Percentiles rank a stretch among this genome's conserved stretches.
These are phyloP conservation scores for Pseudochirops cupreus DNA, from an alignment of 2,797 vertebrate species.

Conservation along the genomic window DNA sequence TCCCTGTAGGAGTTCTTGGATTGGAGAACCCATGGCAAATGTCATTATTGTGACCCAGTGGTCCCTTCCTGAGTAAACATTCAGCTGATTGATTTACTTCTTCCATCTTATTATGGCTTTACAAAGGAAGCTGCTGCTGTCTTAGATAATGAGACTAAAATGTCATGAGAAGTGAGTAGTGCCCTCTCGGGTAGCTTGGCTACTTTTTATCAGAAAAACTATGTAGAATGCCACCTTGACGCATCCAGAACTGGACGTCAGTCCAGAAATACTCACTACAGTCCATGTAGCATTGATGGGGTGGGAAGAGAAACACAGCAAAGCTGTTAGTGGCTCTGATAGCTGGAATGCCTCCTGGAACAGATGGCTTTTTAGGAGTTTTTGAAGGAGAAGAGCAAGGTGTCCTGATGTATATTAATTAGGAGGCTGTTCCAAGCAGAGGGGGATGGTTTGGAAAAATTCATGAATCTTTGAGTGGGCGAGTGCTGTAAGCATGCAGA, in stretches of 20 bases:
- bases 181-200: neutral
- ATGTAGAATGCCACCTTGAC: neutral
- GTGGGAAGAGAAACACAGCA: slow-evolving; percentile 10
- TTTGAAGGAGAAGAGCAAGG: slow-evolving; percentile 82
- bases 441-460: slow-evolving; percentile 76
- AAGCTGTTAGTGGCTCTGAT: slow-evolving; percentile 71
- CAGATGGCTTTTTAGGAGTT: slow-evolving; percentile 81
- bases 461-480: slow-evolving; percentile 79
- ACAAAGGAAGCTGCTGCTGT: neutral
- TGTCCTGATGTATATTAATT: slow-evolving; percentile 82
- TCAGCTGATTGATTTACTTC: neutral
- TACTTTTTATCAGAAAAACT: neutral
- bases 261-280: neutral
- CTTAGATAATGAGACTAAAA: neutral
- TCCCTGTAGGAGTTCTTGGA: neutral
- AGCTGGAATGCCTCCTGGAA: slow-evolving; percentile 74
- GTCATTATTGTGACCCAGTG: neutral
- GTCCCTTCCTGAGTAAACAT: neutral
- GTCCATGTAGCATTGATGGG: neutral
- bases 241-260: neutral
- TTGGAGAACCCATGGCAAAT: neutral
- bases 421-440: slow-evolving; percentile 76
- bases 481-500: slow-evolving; percentile 76
- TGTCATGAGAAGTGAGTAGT: neutral
- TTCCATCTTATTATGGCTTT: neutral